phyloP scores from a whole-genome alignment of 2,113 vertebrate species.

The Syngnathus scovelli region DNA sequence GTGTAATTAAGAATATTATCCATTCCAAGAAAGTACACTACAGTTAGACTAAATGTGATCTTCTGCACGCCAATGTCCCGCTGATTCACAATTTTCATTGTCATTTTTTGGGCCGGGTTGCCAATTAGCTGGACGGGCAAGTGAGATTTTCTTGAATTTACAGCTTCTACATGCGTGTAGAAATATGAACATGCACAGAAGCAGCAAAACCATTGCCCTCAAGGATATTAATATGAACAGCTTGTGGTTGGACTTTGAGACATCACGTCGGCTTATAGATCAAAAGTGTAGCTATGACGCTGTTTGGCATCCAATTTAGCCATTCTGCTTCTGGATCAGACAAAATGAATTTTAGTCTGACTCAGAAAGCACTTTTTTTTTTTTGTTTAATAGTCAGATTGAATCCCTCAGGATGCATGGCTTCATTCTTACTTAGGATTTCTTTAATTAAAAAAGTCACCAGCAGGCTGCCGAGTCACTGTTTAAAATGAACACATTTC shows the following conservation, averaged over 20 bases:
- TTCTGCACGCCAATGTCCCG: conserved; percentile 5
- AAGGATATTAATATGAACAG: not conserved
- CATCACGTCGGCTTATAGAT: conserved; percentile 7
- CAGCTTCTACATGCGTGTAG: conserved; percentile 20
- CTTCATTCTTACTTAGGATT: not conserved
- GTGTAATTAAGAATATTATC: conserved; percentile 2
- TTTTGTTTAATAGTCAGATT: conserved; percentile 15
- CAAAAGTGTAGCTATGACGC: conserved; percentile 3
- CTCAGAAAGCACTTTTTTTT: conserved; percentile 29
- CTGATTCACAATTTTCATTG: not conserved
- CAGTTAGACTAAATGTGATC: conserved; percentile 9
- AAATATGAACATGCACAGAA: conserved; percentile 1
- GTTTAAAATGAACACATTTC: not conserved
- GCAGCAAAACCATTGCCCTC: not conserved
- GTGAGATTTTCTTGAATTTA: conserved; percentile 46
- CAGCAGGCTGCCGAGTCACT: not conserved
- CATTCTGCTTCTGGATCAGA: conserved; percentile 27
- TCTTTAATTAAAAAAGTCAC: not conserved
- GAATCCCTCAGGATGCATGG: conserved; percentile 11
- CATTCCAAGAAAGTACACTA: conserved; percentile 18
- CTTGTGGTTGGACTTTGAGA: not conserved
- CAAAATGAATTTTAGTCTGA: conserved; percentile 49
- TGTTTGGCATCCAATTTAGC: conserved; percentile 49
- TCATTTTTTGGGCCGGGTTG: conserved; percentile 2
- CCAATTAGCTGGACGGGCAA: conserved; percentile 9